phyloP scores from a whole-genome alignment of 2,888 invertebrate species.

The Lissonota sp. region DNA sequence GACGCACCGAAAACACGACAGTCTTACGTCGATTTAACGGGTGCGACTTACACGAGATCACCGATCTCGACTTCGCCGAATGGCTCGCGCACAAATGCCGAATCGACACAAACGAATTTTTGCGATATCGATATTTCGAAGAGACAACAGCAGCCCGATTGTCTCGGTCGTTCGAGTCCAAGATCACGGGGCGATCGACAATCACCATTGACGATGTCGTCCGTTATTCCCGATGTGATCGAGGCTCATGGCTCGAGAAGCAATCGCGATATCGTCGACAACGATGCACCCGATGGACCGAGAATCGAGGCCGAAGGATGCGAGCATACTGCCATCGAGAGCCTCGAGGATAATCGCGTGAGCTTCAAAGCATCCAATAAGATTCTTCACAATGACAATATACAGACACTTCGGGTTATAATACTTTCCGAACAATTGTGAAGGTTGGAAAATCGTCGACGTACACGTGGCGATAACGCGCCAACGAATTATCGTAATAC shows the following conservation, averaged over 20 bases:
- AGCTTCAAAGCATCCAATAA: conserved; percentile 75
- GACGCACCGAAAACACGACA: conserved; percentile 62
- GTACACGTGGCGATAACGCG: conserved; percentile 23
- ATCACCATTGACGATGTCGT: conserved; percentile 70
- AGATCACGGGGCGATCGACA: conserved; percentile 65
- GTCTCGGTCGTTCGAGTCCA: conserved; percentile 71
- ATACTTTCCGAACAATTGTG: conserved; percentile 83
- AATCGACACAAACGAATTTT: conserved; percentile 31
- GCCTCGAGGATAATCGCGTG: conserved; percentile 74
- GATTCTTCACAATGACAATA: conserved; percentile 78
- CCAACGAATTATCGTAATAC: conserved; percentile 13
- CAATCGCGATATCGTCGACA: conserved; percentile 29
- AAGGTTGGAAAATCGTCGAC: conserved; percentile 68
- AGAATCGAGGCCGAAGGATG: conserved; percentile 82
- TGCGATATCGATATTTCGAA: conserved; percentile 32
- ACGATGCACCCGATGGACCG: conserved; percentile 74
- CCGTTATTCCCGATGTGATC: conserved; percentile 76
- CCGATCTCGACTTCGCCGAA: conserved; percentile 41
- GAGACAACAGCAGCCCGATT: conserved; percentile 69
- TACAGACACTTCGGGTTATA: conserved; percentile 81
- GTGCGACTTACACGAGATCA: conserved; percentile 61
- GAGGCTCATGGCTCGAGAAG: conserved; percentile 73
- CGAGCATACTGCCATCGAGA: conserved; percentile 77
- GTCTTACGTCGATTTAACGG: conserved; percentile 64
- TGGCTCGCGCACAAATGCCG: conserved; percentile 27